Conservation (phyloP, 2,113 vertebrate species). For the Passer domesticus region DNA sequence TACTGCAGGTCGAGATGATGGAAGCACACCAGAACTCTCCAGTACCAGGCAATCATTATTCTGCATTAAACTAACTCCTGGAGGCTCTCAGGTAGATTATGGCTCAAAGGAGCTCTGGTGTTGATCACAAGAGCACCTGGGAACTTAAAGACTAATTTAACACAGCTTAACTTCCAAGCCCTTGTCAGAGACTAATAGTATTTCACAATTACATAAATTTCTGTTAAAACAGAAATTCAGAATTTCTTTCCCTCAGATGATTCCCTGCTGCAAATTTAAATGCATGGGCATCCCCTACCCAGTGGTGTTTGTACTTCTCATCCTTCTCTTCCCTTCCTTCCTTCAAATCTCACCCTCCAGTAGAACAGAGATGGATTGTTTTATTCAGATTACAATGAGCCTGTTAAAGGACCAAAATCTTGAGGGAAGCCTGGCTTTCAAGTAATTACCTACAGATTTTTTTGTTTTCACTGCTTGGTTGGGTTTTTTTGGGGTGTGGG, state of each 20-base stretch:
- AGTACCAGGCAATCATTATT: background rate
- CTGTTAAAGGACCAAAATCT: background rate
- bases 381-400: background rate
- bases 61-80: background rate
- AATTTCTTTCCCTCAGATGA: background rate
- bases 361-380: background rate
- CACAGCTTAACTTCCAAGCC: background rate
- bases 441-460: background rate
- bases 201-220: background rate
- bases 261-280: background rate
- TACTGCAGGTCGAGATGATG: fast-evolving
- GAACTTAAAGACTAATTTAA: background rate
- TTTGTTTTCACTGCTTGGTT: background rate
- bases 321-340: background rate
- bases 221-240: background rate
- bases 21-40: background rate
- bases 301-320: background rate
- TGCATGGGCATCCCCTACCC: background rate
- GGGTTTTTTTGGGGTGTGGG: background rate
- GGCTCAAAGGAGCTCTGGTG: background rate
- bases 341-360: background rate
- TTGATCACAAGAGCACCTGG: background rate
- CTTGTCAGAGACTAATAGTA: background rate
- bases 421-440: background rate
- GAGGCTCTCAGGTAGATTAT: background rate